Base-by-base conservation (phyloP, 2,888 invertebrate species). In the Dicycla oo region DNA sequence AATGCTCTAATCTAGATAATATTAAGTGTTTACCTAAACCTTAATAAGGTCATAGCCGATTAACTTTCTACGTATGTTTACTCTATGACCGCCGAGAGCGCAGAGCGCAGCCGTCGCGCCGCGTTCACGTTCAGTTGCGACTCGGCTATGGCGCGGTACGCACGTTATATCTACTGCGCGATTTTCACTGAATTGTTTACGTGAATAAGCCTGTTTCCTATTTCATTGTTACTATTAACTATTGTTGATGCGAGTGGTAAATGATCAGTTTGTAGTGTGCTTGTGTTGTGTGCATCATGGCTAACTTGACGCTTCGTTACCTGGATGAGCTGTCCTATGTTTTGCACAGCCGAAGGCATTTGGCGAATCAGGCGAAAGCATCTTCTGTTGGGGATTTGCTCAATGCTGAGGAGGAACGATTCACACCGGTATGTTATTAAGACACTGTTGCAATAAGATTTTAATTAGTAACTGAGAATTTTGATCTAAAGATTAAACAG, bases 311-410 rank as follows among this genome's bases (percentile, higher is more conserved):
- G 79, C 87, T 96, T 69, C 90, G 95, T 56, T 96, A 96, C 92
- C 93, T 96, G 93, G 96, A 96, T 90, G 96, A 96, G 91, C 86
- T 96, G 81, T 96, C 96, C 43, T 95, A 92, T 85, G 96, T 96
- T 75, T 86, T 96, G 91, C 95, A 95, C 79, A 94, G 92, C 85
- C 89, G 96, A 84, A 90, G 92, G 85, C 94, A 94, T 69, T 86
- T 96, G 75, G 90, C 95, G 72, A 92, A 83, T 69, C 95, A 95
- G 86, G 90, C 93, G 85, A 94, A 93, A 86, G 96, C 96, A 90
- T 96, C 95, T 74, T 96, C 96, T 20, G 96, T 96, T 2, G 96
- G 96, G 2, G 95, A 96, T 86, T 94, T 96, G 62, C 91, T 96
- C 3, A 95, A 93, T 68, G 90, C 96, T 58, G 95, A 95, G 43